Evolutionary conservation across 1,140 invertebrate species (phyloP).

Genomic region (Ceratitis capitata): DNA sequence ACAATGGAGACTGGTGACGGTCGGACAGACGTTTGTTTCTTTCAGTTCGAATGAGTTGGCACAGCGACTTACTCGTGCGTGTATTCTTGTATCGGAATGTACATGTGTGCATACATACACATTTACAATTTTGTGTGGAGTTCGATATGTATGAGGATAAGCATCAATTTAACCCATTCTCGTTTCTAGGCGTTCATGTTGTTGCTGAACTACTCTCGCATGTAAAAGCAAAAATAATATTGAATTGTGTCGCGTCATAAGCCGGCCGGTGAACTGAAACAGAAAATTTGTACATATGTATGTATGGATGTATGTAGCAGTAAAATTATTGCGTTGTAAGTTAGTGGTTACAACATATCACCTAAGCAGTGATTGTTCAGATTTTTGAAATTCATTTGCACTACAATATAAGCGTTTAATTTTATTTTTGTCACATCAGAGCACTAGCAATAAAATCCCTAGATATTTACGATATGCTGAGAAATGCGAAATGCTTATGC

Average conservation of each 20-base stretch:
- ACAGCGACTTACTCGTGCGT: neutral
- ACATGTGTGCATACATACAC: neutral
- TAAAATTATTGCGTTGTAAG: too few species aligned
- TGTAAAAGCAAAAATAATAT: neutral
- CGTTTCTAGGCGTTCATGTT: neutral
- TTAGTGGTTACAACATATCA: too few species aligned
- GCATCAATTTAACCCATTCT: neutral
- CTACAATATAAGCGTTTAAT: too few species aligned
- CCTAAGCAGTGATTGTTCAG: too few species aligned
- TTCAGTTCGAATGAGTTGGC: neutral
- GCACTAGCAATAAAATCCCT: too few species aligned
- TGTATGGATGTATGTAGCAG: too few species aligned
- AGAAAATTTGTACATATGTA: neutral
- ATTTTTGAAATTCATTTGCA: too few species aligned
- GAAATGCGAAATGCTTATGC: too few species aligned
- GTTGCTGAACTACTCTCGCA: neutral
- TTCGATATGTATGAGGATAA: neutral
- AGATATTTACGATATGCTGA: too few species aligned
- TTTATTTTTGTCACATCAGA: too few species aligned
- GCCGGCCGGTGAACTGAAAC: neutral
- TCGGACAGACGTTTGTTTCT: too few species aligned
- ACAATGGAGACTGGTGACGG: neutral
- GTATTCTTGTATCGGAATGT: neutral
- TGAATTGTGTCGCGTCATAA: neutral
- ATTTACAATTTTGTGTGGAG: neutral